These are phyloP conservation scores for Australoheros scitulus DNA, from an alignment of 2,113 vertebrate species.

Conservation along the genomic window DNA sequence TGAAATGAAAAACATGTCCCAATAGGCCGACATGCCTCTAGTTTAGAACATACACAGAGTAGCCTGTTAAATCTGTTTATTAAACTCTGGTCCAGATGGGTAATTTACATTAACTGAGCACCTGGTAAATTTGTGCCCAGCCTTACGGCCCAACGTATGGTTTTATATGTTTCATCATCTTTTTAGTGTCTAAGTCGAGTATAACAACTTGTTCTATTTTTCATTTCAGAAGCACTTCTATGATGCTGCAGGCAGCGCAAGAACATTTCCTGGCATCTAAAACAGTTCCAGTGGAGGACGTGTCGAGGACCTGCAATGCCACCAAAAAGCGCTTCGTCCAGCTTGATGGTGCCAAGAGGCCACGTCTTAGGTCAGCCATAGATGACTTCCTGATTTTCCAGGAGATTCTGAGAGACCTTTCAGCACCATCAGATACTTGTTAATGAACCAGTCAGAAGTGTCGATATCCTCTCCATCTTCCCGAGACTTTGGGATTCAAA, in stretches of 20 bases:
- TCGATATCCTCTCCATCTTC: conserved; percentile 2
- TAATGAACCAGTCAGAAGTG: background rate
- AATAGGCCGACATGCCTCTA: background rate
- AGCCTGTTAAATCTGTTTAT: background rate
- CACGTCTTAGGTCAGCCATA: conserved; percentile 23
- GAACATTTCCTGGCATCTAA: conserved; percentile 13
- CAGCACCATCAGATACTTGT: conserved; percentile 16
- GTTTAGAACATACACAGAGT: background rate
- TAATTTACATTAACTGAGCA: too few species aligned
- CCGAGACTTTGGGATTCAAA: background rate
- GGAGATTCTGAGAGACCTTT: conserved; percentile 21
- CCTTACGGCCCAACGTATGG: background rate
- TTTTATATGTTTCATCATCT: conserved; percentile 1
- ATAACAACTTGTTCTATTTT: background rate
- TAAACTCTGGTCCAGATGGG: background rate
- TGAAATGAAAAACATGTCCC: background rate
- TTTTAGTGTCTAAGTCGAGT: background rate
- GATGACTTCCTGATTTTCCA: conserved; percentile 14
- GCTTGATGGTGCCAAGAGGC: too few species aligned
- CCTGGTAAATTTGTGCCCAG: background rate
- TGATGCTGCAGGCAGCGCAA: background rate
- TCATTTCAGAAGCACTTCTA: background rate
- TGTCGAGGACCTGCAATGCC: background rate
- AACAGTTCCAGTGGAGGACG: background rate
- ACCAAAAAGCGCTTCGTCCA: background rate